These are phyloP conservation scores for Pipistrellus nathusii DNA, from an alignment of 2,797 vertebrate genomes.

Conservation along the genomic window DNA sequence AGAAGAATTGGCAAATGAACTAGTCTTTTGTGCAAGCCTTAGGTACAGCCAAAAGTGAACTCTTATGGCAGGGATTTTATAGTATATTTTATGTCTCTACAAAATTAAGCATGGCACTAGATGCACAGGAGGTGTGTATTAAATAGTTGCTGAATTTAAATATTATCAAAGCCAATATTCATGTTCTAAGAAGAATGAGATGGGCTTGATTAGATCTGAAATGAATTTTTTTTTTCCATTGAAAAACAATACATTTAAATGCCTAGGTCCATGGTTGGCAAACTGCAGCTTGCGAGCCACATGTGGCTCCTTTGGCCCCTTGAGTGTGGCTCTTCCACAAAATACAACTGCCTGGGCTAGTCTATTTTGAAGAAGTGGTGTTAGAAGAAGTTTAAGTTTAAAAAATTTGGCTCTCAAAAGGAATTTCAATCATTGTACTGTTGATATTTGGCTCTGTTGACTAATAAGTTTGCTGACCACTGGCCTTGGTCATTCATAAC, in stretches of 20 bases:
- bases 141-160: conserved; percentile 14
- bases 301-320: too few relatives aligned
- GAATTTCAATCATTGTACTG: too few relatives aligned
- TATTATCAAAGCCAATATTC: neutral
- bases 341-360: too few relatives aligned
- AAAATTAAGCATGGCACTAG: neutral
- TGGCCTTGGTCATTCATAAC: neutral
- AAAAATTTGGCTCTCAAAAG: too few relatives aligned
- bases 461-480: too few relatives aligned
- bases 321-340: too few relatives aligned
- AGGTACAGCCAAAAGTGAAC: neutral
- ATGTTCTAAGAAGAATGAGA: neutral
- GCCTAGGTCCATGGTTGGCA: neutral
- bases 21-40: neutral
- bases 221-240: neutral
- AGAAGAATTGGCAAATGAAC: neutral
- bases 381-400: too few relatives aligned
- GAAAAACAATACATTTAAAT: neutral
- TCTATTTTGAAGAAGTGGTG: too few relatives aligned
- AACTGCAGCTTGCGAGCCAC: too few relatives aligned
- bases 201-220: neutral
- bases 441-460: too few relatives aligned
- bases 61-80: neutral
- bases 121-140: neutral
- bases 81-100: neutral